A percentile compares a stretch with the other conserved stretches of the same genome.
These are phyloP conservation scores for Enteromius anoplus DNA, from an alignment of 2,797 vertebrate genomes.

Conservation along the genomic window DNA sequence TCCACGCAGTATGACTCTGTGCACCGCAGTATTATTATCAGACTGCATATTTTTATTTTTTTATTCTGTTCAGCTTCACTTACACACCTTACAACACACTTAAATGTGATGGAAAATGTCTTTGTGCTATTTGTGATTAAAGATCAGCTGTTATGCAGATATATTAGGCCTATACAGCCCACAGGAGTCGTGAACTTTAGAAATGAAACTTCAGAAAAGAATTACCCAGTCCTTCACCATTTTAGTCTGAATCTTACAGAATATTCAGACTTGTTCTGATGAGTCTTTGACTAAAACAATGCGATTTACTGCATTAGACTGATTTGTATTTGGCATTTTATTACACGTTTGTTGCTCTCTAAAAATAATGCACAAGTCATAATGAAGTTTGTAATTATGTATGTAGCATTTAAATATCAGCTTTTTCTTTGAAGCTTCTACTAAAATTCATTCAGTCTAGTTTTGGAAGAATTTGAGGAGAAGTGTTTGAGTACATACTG, in stretches of 20 bases:
- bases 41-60: neutral
- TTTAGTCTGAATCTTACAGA: slow-evolving; percentile 25
- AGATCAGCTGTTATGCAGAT: slow-evolving; percentile 28
- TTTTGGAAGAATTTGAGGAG: too few relatives aligned
- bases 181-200: neutral
- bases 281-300: neutral
- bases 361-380: neutral
- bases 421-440: too few relatives aligned
- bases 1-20: neutral
- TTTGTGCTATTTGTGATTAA: slow-evolving; percentile 40
- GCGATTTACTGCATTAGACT: neutral
- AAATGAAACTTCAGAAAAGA: slow-evolving; percentile 29
- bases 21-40: slow-evolving; percentile 35
- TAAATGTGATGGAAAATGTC: slow-evolving; percentile 31
- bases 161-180: slow-evolving; percentile 6
- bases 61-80: slow-evolving; percentile 34
- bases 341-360: neutral
- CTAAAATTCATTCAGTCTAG: too few relatives aligned
- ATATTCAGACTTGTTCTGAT: neutral
- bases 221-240: slow-evolving; percentile 31
- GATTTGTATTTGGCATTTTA: neutral
- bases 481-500: too few relatives aligned
- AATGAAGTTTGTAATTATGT: neutral
- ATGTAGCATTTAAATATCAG: too few relatives aligned
- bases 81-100: slow-evolving; percentile 37